Evolutionary conservation across 2,888 invertebrate species (phyloP).

Genomic region (Maniola hyperantus): DNA sequence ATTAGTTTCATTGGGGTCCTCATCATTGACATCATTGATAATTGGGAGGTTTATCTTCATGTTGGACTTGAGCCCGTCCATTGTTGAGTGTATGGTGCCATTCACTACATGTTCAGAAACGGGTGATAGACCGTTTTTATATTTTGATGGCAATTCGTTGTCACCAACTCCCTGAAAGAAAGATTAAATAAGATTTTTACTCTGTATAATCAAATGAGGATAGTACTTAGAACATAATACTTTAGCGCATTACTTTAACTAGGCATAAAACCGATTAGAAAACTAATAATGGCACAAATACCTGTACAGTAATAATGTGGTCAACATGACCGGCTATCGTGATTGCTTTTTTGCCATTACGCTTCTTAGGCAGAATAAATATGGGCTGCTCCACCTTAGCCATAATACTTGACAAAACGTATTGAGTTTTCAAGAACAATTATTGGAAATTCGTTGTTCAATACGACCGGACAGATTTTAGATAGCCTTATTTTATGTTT

Average conservation of each 20-base stretch:
- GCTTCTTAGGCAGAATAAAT: constrained; percentile 83
- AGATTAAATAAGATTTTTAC: not conserved
- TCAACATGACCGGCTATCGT: constrained; percentile 82
- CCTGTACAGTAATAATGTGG: constrained; percentile 84
- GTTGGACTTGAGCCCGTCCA: constrained; percentile 75
- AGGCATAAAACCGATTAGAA: too few species aligned
- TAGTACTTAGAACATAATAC: too few species aligned
- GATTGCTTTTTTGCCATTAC: constrained; percentile 81
- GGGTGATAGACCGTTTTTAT: constrained; percentile 73
- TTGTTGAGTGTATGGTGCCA: constrained; percentile 72
- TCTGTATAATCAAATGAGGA: too few species aligned
- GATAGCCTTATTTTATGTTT: not conserved
- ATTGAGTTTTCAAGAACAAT: not conserved
- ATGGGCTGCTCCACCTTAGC: constrained; percentile 77
- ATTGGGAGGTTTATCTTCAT: constrained; percentile 77
- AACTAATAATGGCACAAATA: constrained; percentile 49
- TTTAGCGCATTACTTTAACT: too few species aligned
- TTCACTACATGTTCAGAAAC: constrained; percentile 71
- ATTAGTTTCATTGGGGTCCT: constrained; percentile 65
- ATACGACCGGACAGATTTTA: not conserved
- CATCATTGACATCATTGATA: constrained; percentile 78
- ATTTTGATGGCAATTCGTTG: constrained; percentile 70
- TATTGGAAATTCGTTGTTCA: not conserved
- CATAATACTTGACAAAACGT: constrained; percentile 48
- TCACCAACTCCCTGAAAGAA: constrained; percentile 65